Evolutionary conservation across 1,140 invertebrate genomes (phyloP), one percentile per base, ranked within the genome.

Genomic region (Drosophila busckii): DNA sequence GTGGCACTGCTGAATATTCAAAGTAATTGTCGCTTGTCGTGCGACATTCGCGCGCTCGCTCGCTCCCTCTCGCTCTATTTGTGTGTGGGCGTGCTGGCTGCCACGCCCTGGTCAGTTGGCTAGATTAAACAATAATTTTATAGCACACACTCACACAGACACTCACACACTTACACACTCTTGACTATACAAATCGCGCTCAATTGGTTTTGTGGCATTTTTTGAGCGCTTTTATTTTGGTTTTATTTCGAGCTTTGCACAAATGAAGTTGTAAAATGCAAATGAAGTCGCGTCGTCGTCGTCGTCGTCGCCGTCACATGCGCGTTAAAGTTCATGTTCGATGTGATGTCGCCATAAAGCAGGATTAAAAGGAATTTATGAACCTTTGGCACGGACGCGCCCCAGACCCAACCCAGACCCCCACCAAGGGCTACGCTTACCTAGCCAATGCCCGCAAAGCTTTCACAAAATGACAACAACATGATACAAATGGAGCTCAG

Each of bases 191-290:
- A 45, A 70, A 70, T 50, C 16, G 46, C 49, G 17, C 41, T n/a
- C 70, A 76, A 78, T 75, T 76, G 70, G 70, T 70, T 69, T 62
- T 56, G 34, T 26, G 49, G 34, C 40, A 61, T 67, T 78, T 70
- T n/a, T n/a, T n/a, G n/a, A n/a, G n/a, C n/a, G n/a, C 62, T 78
- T 78, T 78, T 78, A 63, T 76, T 75, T 23, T 26, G n/a, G n/a
- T 10, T 40, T 59, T 41, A 38, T 49, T 66, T 62, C 48, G 55
- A n/a, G n/a, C 48, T 42, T 50, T 48, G 50, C 44, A 62, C 67
- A 82, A 80, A 80, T 82, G 64, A 80, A 80, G 73, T 80, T 80
- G 73, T 80, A 82, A 80, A 80, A 80, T 80, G 73, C 73, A 80
- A 80, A 80, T 80, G 75, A 80, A 80, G 75, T 70, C 52, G 52